These are phyloP conservation scores for Melanophora roralis DNA, from an alignment of 2,888 invertebrate genomes.

Conservation along the genomic window DNA sequence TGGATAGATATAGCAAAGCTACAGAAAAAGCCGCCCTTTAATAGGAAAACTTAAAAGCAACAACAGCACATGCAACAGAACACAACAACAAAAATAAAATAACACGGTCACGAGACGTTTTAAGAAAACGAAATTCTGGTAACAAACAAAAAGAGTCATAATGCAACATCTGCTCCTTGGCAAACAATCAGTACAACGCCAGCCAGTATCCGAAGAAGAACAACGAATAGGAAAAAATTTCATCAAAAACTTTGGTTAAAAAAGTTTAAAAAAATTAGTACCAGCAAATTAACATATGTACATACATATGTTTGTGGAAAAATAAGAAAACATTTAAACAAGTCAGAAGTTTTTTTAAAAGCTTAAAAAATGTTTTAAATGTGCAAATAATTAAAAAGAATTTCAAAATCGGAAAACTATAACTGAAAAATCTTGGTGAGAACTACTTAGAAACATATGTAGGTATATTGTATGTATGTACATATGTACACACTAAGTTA, in stretches of 20 bases:
- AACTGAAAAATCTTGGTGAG: not conserved
- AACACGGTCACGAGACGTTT: slow-evolving; percentile 53
- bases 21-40: slow-evolving; percentile 53
- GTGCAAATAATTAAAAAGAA: too few relatives aligned
- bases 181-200: slow-evolving; percentile 75
- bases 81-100: slow-evolving; percentile 27
- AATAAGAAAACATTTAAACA: not conserved
- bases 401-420: too few relatives aligned
- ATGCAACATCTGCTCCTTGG: slow-evolving; percentile 74
- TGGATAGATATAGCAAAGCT: slow-evolving; percentile 6
- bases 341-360: slow-evolving; percentile 31
- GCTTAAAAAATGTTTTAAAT: not conserved
- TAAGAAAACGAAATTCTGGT: slow-evolving; percentile 53
- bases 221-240: slow-evolving; percentile 56
- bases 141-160: slow-evolving; percentile 57
- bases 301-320: too few relatives aligned
- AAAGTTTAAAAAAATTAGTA: not conserved
- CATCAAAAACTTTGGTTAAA: slow-evolving; percentile 18
- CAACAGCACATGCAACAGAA: slow-evolving; percentile 43
- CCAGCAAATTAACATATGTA: slow-evolving; percentile 15
- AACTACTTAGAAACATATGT: not conserved
- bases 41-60: slow-evolving; percentile 52
- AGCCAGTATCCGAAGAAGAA: slow-evolving; percentile 67
- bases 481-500: too few relatives aligned
- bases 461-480: too few relatives aligned